Evolutionary conservation across 1,140 invertebrate genomes (phyloP).

Genomic region (Drosophila pseudoananassae): DNA sequence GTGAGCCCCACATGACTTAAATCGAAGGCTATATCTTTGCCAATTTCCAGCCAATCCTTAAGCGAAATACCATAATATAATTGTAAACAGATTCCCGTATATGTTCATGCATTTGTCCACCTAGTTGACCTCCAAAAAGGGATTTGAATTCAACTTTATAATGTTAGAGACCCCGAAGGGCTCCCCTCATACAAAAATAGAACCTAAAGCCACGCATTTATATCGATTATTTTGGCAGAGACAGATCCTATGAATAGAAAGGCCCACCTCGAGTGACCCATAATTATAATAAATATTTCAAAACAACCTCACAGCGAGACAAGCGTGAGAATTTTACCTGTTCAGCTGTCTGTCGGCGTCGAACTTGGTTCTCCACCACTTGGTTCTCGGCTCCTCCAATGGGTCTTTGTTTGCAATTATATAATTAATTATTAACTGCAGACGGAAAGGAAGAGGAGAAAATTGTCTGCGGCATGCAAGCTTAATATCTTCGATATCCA

Average conservation of each 20-base stretch:
- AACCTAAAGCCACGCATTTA: conserved; percentile 39
- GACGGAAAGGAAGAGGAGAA: conserved; percentile 14
- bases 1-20: too few species aligned
- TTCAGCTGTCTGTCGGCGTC: conserved; percentile 10
- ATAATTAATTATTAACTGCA: conserved; percentile 49
- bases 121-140: too few species aligned
- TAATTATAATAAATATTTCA: conserved; percentile 79
- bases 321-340: conserved; percentile 59
- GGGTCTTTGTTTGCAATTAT: conserved; percentile 36
- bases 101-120: too few species aligned
- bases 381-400: neutral
- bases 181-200: neutral
- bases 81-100: too few species aligned
- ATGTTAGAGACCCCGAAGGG: neutral
- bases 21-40: too few species aligned
- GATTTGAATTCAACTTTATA: too few species aligned
- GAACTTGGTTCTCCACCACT: too few species aligned
- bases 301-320: conserved; percentile 41
- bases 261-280: conserved; percentile 33
- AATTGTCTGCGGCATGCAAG: conserved; percentile 39
- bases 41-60: too few species aligned
- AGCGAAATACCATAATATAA: too few species aligned
- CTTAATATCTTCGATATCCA: conserved; percentile 14
- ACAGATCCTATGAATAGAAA: conserved; percentile 59
- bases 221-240: conserved; percentile 59